Base-by-base conservation (phyloP, 2,797 vertebrate genomes). In the Anisognathus igniventris region DNA sequence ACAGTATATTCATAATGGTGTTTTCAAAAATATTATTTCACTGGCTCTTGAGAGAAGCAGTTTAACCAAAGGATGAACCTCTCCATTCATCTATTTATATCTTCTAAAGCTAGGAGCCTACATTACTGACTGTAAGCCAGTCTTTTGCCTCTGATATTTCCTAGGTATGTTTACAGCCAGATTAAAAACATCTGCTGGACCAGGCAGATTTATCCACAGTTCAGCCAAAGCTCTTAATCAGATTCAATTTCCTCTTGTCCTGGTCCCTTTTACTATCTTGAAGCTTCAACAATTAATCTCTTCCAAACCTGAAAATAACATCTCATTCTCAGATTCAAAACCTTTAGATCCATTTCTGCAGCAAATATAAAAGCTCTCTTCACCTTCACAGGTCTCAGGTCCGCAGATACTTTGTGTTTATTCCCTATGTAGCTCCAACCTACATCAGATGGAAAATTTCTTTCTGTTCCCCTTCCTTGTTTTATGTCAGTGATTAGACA, bases 171-270 rank as follows among this genome's bases (percentile, higher is more conserved):
- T 84, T 94, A 93, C 50, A 92, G 42, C 17, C 54, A 92, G 54
- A 94, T 96, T 86, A 94, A 86, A 91, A 95, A 66, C 50, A 72
- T 91, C 68, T 93, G 68, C 60, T 92, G 79, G 44, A 90, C 83
- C n/a, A 78, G 68, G 62, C 39, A 93, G 65, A 87, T 83, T 85
- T 94, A 87, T 70, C 57, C 42, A 71, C 65, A 72, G 61, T 83
- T 89, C 72, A 91, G 54, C 13, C 33, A 92, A 94, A 96, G 84
- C 75, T 74, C 82, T 88, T 91, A 92, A 91, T 93, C 81, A 87
- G 61, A 95, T 85, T 87, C 56, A 28, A 28, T 89, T 82, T 93
- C 65, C 21, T 89, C 58, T 66, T 91, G 53, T 65, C 54, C 47
- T 45, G 19, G 72, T 80, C 21, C 57, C 40, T 82, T 79, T 82